These are phyloP conservation scores for Aporrectodea caliginosa DNA, from an alignment of 1,140 invertebrate species.

Conservation along the genomic window DNA sequence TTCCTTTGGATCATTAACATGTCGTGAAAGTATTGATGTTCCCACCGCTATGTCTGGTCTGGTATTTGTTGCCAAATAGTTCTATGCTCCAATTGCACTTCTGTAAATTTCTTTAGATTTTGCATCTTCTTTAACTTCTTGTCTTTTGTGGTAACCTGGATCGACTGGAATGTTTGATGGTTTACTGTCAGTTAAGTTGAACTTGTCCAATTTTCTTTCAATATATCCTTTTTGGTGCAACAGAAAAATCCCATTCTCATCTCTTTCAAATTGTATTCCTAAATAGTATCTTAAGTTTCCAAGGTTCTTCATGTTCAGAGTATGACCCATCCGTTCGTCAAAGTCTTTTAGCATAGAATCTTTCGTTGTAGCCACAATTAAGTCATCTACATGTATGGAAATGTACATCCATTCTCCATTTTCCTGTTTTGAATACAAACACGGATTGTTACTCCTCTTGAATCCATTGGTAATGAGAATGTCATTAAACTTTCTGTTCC, in stretches of 20 bases:
- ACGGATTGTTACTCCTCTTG: neutral
- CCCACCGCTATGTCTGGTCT: neutral
- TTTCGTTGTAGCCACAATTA: neutral
- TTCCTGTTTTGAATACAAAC: neutral
- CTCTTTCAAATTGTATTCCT: neutral
- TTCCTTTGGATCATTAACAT: neutral
- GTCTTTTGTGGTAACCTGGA: neutral
- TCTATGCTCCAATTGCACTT: neutral
- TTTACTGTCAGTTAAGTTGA: neutral
- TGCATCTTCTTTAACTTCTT: neutral
- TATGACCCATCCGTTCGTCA: neutral
- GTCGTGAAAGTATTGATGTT: neutral
- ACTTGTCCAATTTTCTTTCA: neutral
- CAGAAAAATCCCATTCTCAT: neutral
- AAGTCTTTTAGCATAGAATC: neutral
- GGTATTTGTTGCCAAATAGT: neutral
- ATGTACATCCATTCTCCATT: neutral
- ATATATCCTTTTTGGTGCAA: neutral
- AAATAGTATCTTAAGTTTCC: neutral
- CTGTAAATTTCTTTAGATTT: neutral
- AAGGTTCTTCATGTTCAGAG: neutral
- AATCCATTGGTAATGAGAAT: neutral
- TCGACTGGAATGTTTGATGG: neutral
- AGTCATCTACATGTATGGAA: neutral
- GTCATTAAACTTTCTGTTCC: neutral